phyloP scores from a whole-genome alignment of 2,888 invertebrate genomes.

The Melanchra persicariae region DNA sequence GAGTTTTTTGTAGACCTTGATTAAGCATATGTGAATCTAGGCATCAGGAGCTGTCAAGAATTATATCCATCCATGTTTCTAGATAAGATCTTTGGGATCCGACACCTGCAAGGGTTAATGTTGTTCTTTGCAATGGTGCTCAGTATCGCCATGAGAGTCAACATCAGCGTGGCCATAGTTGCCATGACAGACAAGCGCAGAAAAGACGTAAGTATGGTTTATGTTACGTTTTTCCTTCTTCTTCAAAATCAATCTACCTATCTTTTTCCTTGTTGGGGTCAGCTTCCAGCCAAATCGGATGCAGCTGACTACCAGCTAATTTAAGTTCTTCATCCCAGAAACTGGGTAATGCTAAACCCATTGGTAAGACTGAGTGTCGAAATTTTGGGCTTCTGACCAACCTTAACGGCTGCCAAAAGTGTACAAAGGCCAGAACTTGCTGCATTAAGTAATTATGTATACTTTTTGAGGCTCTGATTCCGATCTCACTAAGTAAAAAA shows the following conservation, averaged over 20 bases:
- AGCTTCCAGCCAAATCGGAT: neutral
- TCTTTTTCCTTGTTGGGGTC: no score
- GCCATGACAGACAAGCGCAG: conserved; percentile 90
- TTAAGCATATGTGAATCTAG: no score
- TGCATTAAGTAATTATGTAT: neutral
- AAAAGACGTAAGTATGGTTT: conserved; percentile 79
- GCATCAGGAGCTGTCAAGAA: no score
- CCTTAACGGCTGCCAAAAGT: neutral
- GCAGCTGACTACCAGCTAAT: neutral
- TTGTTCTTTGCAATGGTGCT: conserved; percentile 90
- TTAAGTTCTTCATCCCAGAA: no score
- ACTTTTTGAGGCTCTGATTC: neutral
- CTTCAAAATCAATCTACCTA: neutral
- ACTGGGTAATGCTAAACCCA: neutral
- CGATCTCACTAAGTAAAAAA: neutral
- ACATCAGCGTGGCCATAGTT: conserved; percentile 90
- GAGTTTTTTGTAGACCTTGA: no score
- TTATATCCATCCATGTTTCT: conserved; percentile 6
- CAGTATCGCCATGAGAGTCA: conserved; percentile 91
- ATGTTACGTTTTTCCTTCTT: neutral
- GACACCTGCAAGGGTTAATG: conserved; percentile 91
- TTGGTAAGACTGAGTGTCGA: neutral
- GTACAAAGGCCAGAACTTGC: no score
- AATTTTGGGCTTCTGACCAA: neutral
- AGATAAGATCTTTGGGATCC: conserved; percentile 67